Conservation (phyloP, 2,888 invertebrate species). For the Sicus ferrugineus region DNA sequence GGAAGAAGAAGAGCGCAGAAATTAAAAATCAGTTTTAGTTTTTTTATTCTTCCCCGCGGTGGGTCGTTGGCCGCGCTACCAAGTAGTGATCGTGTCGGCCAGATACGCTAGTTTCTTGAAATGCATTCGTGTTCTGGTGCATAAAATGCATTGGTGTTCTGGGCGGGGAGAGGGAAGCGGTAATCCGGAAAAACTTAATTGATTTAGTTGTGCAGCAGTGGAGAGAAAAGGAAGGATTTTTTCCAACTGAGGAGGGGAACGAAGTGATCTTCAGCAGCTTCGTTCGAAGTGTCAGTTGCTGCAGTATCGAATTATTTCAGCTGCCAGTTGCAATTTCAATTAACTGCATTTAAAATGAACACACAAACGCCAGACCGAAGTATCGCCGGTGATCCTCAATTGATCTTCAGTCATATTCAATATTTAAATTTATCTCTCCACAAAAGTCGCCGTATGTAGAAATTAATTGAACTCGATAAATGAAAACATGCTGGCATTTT, state of each 20-base stretch:
- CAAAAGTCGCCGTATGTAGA: too few species aligned
- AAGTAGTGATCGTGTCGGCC: conserved; percentile 25
- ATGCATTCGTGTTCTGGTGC: not conserved
- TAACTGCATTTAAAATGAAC: too few species aligned
- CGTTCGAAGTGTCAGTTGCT: too few species aligned
- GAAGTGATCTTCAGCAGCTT: too few species aligned
- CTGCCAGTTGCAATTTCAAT: too few species aligned
- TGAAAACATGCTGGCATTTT: not conserved
- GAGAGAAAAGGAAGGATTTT: not conserved
- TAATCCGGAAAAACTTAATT: not conserved
- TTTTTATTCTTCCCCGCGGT: conserved; percentile 29
- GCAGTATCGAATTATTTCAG: too few species aligned
- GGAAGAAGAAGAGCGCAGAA: conserved; percentile 16
- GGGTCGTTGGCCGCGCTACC: conserved; percentile 41
- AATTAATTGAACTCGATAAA: not conserved
- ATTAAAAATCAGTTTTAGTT: conserved; percentile 11
- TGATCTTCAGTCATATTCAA: too few species aligned
- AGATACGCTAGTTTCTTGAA: not conserved
- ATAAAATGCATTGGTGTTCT: not conserved
- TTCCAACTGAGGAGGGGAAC: too few species aligned
- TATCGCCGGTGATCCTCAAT: too few species aligned
- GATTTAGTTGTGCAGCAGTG: not conserved
- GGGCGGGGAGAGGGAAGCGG: not conserved
- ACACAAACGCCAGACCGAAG: too few species aligned
- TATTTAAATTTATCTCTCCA: too few species aligned